Evolutionary conservation across 1,140 invertebrate species (phyloP).

Genomic region (Chironomus tepperi): DNA sequence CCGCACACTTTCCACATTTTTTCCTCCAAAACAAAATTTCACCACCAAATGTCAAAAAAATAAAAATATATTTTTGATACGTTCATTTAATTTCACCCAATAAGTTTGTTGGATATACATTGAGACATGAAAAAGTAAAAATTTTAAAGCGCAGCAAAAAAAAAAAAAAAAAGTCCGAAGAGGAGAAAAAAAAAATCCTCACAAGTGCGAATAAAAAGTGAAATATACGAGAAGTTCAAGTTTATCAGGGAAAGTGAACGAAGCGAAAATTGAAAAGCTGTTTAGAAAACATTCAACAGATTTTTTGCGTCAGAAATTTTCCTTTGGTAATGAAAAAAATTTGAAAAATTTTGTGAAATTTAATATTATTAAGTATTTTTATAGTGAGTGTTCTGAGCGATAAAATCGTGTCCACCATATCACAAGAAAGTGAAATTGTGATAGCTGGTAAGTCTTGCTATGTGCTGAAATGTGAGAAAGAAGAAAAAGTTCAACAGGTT

Average conservation of each 20-base stretch:
- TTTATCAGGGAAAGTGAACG: slow-evolving; percentile 18
- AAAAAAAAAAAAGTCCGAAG: slow-evolving; percentile 4
- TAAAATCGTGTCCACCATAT: slow-evolving; percentile 12
- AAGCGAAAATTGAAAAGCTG: slow-evolving; percentile 1
- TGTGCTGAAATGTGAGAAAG: too few species aligned
- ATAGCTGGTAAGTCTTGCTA: not conserved
- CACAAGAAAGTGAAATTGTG: slow-evolving; percentile 20
- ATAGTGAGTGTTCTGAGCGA: slow-evolving; percentile 16
- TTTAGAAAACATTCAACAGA: slow-evolving; percentile 13
- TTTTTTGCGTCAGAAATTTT: slow-evolving; percentile 17
- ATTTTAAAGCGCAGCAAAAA: not conserved
- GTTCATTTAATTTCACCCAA: too few species aligned
- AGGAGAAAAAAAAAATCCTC: not conserved
- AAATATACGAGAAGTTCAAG: not conserved
- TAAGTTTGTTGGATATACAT: not conserved
- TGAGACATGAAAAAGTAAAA: not conserved
- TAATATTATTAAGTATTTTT: not conserved
- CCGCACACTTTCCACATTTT: slow-evolving; percentile 5
- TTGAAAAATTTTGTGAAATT: not conserved
- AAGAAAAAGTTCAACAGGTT: slow-evolving; percentile 10
- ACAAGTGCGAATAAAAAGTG: not conserved
- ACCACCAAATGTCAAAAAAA: not conserved
- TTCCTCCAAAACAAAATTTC: not conserved
- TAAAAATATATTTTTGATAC: not conserved
- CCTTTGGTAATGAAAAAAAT: slow-evolving; percentile 1